phyloP scores from a whole-genome alignment of 2,888 invertebrate species.

The Pherbina coryleti region DNA sequence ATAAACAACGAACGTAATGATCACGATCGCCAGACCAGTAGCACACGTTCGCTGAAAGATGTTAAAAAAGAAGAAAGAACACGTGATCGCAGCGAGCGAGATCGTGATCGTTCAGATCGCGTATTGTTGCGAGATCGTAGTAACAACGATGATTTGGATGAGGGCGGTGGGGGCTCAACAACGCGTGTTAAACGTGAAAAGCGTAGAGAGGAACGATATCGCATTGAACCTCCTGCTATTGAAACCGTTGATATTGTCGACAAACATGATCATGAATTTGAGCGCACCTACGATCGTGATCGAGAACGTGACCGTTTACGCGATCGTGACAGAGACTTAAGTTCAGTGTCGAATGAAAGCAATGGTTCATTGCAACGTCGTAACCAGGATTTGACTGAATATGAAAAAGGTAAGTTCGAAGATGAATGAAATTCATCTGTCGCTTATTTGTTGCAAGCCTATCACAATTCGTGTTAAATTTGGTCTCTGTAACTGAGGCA shows the following conservation, averaged over 20 bases:
- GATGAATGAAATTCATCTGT: too few relatives aligned
- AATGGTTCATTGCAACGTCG: conserved; percentile 71
- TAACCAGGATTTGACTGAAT: conserved; percentile 73
- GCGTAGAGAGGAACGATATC: conserved; percentile 62
- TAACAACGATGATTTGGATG: conserved; percentile 40
- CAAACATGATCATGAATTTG: conserved; percentile 58
- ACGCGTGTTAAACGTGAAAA: conserved; percentile 63
- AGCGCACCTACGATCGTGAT: conserved; percentile 51
- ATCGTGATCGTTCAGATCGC: conserved; percentile 56
- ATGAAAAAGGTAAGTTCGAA: conserved; percentile 73
- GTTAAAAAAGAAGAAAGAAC: conserved; percentile 61
- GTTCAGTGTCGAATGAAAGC: conserved; percentile 72
- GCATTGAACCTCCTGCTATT: conserved; percentile 54
- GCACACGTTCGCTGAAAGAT: conserved; percentile 61
- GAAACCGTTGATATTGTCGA: conserved; percentile 49
- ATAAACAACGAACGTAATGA: conserved; percentile 39
- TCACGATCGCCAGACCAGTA: conserved; percentile 54
- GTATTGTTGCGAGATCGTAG: conserved; percentile 53
- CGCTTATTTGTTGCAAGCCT: too few relatives aligned
- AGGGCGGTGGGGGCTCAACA: conserved; percentile 32
- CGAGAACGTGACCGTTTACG: conserved; percentile 61
- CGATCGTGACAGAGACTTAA: conserved; percentile 75
- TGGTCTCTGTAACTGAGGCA: too few relatives aligned
- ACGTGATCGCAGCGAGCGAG: conserved; percentile 60
- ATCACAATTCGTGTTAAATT: too few relatives aligned